Evolutionary conservation across 2,888 invertebrate genomes (phyloP).

Genomic region (Camptogramma bilineatum): DNA sequence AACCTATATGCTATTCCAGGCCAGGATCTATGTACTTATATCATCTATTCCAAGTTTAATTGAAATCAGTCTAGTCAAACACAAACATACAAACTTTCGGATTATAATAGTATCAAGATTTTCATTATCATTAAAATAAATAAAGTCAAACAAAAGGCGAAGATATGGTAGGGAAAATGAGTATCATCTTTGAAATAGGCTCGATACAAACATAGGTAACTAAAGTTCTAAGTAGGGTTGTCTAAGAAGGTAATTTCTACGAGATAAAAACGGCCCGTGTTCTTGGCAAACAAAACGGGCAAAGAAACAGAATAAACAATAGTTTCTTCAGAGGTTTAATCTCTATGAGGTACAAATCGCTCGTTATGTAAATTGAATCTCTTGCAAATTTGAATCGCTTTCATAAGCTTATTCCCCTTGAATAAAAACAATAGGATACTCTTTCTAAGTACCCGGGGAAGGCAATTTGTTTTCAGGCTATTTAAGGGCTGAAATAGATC

Average conservation of each 20-base stretch:
- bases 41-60: too few relatives aligned
- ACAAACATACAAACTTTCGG: too few relatives aligned
- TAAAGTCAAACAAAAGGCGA: constrained; percentile 2
- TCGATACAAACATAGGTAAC: constrained; percentile 52
- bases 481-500: constrained; percentile 45
- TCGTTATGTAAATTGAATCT: constrained; percentile 84
- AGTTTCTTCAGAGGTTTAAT: constrained; percentile 60
- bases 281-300: constrained; percentile 64
- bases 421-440: constrained; percentile 78
- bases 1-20: too few relatives aligned
- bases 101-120: too few relatives aligned
- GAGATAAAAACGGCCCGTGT: constrained; percentile 58
- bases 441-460: constrained; percentile 63
- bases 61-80: too few relatives aligned
- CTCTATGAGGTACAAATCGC: constrained; percentile 80
- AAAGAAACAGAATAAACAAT: constrained; percentile 14
- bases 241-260: constrained; percentile 56
- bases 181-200: constrained; percentile 42
- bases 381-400: constrained; percentile 81
- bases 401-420: constrained; percentile 79
- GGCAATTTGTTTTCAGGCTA: constrained; percentile 58
- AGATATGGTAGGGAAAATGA: constrained; percentile 2
- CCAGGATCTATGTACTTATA: too few relatives aligned
- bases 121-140: not conserved
- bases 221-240: constrained; percentile 49